Evolutionary conservation across 2,797 vertebrate genomes (phyloP), one percentile per base, ranked within the genome.

Genomic region (Hippoglossus hippoglossus): DNA sequence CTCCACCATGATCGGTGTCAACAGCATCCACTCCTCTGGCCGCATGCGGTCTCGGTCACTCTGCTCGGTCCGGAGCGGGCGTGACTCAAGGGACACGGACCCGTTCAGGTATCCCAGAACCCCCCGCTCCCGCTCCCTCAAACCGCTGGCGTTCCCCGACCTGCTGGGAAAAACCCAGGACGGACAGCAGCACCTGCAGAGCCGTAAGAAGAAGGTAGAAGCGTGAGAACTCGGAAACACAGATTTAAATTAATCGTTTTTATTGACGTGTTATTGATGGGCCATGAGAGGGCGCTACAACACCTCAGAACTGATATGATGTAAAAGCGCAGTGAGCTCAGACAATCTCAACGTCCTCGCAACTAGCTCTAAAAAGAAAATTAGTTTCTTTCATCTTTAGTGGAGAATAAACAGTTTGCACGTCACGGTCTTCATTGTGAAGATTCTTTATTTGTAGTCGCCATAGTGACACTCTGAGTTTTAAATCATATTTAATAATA

Each of bases 81-180:
- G 96, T 67, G 96, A 96, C 84, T 94, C 96, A 57, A 92, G 96
- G 72, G 95, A 96, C 77, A 90, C 90, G 6, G 97, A 98, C 89
- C 95, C 97, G n/a, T 96, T 97, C 84, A 94, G 96, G 89, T 97
- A 97, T 82, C 96, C 97, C 58, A 94, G 96, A 86, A 94, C 97
- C 13, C 97, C 96, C 18, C 96, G 97, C 49, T 97, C 97, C 9
- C 96, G 97, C 75, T 97, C 97, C 50, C 95, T 98, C 81, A 97
- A 97, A 80, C 97, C 97, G 1, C 94, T 97, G 89, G 96, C 96
- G 34, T 98, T 97, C 89, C 97, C 97, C 0, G 97, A 99, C 87
- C 93, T 98, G 84, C 96, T 99, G 86, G 97, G 97, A 0, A 94
- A 94, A 55, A 89, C 91, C 25, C 93, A 94, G 88, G 94, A 95